phyloP scores from a whole-genome alignment of 64 coral and sea anemone genomes.

The Platygyra sinensis region DNA sequence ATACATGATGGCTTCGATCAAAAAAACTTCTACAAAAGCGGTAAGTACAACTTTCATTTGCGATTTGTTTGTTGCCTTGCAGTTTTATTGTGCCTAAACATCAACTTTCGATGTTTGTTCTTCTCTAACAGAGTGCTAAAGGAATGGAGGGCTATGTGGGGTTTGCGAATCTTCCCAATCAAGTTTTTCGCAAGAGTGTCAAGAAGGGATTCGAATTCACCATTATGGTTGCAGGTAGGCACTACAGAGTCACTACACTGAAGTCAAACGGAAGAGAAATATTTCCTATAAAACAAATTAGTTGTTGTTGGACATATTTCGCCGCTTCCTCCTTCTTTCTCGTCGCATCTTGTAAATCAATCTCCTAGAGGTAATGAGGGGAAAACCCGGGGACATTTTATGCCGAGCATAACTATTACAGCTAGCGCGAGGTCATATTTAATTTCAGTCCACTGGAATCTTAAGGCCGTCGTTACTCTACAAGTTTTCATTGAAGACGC shows the following conservation, averaged over 20 bases:
- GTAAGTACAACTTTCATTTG: background rate
- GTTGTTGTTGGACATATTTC: background rate
- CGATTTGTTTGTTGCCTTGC: background rate
- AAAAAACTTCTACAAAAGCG: constrained; percentile 46
- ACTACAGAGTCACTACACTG: background rate
- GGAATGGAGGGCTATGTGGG: constrained; percentile 98
- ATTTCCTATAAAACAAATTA: background rate
- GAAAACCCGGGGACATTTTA: background rate
- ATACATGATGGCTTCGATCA: constrained; percentile 26
- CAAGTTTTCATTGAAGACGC: background rate
- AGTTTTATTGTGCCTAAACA: background rate
- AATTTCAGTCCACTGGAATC: background rate
- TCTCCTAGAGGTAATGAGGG: background rate
- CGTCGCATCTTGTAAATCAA: background rate
- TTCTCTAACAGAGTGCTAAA: constrained; percentile 78
- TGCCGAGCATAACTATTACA: background rate
- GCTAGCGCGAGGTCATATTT: background rate
- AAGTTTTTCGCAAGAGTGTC: constrained; percentile 99
- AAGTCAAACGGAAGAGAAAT: constrained; percentile 42
- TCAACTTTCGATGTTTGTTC: background rate
- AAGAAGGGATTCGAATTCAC: constrained; percentile 99
- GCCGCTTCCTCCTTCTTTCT: background rate
- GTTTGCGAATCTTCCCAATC: constrained; percentile 97
- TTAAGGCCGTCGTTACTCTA: background rate
- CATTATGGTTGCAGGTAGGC: constrained; percentile 97